These are phyloP conservation scores for Sebastes miniatus DNA, from an alignment of 2,797 vertebrate species.

Conservation along the genomic window DNA sequence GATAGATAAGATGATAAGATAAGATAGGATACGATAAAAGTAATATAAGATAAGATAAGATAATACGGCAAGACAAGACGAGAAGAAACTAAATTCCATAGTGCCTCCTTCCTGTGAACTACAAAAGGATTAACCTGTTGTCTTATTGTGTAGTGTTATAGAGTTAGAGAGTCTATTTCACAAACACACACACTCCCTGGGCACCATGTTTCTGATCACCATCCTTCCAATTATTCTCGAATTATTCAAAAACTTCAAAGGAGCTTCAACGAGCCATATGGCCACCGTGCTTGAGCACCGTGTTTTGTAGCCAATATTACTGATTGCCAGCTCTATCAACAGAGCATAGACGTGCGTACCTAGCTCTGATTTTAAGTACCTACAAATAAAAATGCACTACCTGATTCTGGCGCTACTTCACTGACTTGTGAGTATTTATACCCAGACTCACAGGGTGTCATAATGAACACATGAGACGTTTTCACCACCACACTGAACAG, in stretches of 20 bases:
- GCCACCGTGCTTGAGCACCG: neutral
- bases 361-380: neutral
- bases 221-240: neutral
- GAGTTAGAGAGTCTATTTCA: neutral
- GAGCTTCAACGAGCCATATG: neutral
- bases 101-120: neutral
- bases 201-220: neutral
- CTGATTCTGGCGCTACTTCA: neutral
- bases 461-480: too few relatives aligned
- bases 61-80: too few relatives aligned
- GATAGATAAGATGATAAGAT: too few relatives aligned
- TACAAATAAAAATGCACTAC: neutral
- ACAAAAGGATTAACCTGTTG: neutral
- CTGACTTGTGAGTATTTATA: neutral
- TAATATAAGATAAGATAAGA: too few relatives aligned
- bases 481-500: too few relatives aligned
- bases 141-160: neutral
- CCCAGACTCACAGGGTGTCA: neutral
- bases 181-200: neutral
- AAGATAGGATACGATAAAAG: too few relatives aligned
- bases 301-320: neutral
- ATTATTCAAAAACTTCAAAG: slow-evolving; percentile 15
- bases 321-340: neutral
- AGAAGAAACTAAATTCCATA: neutral
- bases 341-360: neutral